Conservation (phyloP, 1,140 invertebrate genomes). For the Pissodes strobi region DNA sequence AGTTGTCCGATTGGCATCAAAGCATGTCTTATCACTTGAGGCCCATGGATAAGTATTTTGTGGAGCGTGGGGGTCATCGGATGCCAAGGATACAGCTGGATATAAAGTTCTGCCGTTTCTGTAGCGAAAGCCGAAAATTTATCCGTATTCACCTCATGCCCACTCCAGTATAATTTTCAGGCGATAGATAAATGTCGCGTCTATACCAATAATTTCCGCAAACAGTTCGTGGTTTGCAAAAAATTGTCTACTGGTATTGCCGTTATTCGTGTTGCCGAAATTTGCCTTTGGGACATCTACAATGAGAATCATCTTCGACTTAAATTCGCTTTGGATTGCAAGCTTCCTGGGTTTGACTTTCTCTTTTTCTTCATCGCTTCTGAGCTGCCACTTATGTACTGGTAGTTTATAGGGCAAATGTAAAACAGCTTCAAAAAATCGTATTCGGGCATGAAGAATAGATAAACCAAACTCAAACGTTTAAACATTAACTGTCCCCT, state of each 20-base stretch:
- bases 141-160: conserved; percentile 41
- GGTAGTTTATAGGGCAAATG: conserved; percentile 38
- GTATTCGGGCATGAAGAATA: conserved; percentile 50
- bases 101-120: conserved; percentile 39
- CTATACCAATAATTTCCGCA: conserved; percentile 45
- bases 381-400: too few relatives aligned
- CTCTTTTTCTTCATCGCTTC: conserved; percentile 30
- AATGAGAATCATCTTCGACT: conserved; percentile 42
- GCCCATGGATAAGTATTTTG: conserved; percentile 51
- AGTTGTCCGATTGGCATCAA: conserved; percentile 46
- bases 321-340: conserved; percentile 49
- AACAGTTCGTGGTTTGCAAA: conserved; percentile 44
- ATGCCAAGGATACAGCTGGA: conserved; percentile 49
- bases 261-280: conserved; percentile 52
- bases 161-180: conserved; percentile 43
- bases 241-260: conserved; percentile 52
- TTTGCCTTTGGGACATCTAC: conserved; percentile 52
- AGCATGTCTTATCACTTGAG: conserved; percentile 40
- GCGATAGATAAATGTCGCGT: conserved; percentile 34
- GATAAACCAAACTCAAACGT: conserved; percentile 42
- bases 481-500: conserved; percentile 35
- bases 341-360: conserved; percentile 41
- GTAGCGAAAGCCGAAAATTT: conserved; percentile 39
- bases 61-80: conserved; percentile 53
- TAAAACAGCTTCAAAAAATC: conserved; percentile 53